These are phyloP conservation scores for Conger conger DNA, from an alignment of 2,113 vertebrate species.

Conservation along the genomic window DNA sequence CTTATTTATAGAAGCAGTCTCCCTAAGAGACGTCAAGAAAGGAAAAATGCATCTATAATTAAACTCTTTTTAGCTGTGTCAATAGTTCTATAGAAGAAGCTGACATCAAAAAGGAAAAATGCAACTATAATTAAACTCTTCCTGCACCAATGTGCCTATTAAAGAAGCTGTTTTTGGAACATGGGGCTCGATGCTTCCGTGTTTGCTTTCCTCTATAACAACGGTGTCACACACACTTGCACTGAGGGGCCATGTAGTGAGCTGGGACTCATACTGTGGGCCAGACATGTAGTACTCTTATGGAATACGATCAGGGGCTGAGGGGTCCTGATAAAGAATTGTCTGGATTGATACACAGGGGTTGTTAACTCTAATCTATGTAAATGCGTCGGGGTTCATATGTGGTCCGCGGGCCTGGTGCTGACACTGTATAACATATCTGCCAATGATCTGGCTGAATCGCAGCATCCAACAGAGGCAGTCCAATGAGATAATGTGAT, in stretches of 20 bases:
- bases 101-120: constrained; percentile 33
- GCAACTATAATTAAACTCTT: constrained; percentile 46
- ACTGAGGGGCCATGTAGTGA: not conserved
- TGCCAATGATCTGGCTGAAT: too few relatives aligned
- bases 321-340: too few relatives aligned
- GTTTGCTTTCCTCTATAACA: not conserved
- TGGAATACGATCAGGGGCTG: too few relatives aligned
- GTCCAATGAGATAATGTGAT: not conserved
- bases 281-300: too few relatives aligned
- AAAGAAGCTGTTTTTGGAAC: not conserved
- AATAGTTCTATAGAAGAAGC: not conserved
- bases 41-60: constrained; percentile 47
- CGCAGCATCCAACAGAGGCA: too few relatives aligned
- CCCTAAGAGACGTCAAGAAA: constrained; percentile 44
- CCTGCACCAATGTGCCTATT: not conserved
- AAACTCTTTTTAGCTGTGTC: constrained; percentile 22
- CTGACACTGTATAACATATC: too few relatives aligned
- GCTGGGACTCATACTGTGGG: too few relatives aligned
- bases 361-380: too few relatives aligned
- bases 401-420: too few relatives aligned
- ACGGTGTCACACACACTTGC: not conserved
- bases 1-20: constrained; percentile 46
- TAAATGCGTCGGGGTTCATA: too few relatives aligned
- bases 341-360: too few relatives aligned
- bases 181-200: not conserved